Evolutionary conservation across 2,888 invertebrate species (phyloP).

Genomic region (Parthenolecanium corni): DNA sequence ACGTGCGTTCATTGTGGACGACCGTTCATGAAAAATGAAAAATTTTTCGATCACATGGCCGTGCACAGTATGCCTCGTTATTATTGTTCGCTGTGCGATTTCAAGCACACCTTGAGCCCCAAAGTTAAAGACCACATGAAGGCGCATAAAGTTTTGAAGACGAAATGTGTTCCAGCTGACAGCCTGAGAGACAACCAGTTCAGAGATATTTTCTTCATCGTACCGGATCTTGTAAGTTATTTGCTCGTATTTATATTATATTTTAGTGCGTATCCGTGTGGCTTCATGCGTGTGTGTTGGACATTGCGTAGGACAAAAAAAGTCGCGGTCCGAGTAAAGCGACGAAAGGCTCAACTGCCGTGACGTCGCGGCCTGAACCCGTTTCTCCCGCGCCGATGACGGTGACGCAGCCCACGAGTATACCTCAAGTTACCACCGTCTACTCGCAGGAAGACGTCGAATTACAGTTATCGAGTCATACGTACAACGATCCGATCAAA

Average conservation of each 20-base stretch:
- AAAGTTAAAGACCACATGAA: slow-evolving; percentile 22
- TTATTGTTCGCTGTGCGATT: slow-evolving; percentile 19
- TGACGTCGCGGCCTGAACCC: background rate
- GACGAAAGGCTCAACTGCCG: background rate
- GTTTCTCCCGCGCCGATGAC: background rate
- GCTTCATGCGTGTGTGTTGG: background rate
- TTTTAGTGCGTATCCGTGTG: background rate
- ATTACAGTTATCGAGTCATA: slow-evolving; percentile 41
- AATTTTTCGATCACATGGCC: slow-evolving; percentile 19
- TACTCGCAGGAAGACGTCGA: slow-evolving; percentile 8
- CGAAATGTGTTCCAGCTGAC: slow-evolving; percentile 15
- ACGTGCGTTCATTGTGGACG: slow-evolving; percentile 18
- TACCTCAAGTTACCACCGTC: slow-evolving; percentile 12
- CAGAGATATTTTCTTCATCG: background rate
- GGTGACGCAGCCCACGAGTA: background rate
- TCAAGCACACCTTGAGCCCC: background rate
- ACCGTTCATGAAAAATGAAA: slow-evolving; percentile 5
- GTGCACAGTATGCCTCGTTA: slow-evolving; percentile 28
- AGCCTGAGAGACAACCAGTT: background rate
- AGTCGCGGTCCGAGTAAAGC: background rate
- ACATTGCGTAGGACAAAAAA: background rate
- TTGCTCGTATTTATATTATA: background rate
- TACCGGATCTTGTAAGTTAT: slow-evolving; percentile 1
- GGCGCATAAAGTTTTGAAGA: background rate
- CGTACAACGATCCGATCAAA: slow-evolving; percentile 48